A percentile compares a stretch with the other conserved stretches of the same genome.
phyloP scores from a whole-genome alignment of 2,113 vertebrate species.

The Poeciliopsis prolifica region DNA sequence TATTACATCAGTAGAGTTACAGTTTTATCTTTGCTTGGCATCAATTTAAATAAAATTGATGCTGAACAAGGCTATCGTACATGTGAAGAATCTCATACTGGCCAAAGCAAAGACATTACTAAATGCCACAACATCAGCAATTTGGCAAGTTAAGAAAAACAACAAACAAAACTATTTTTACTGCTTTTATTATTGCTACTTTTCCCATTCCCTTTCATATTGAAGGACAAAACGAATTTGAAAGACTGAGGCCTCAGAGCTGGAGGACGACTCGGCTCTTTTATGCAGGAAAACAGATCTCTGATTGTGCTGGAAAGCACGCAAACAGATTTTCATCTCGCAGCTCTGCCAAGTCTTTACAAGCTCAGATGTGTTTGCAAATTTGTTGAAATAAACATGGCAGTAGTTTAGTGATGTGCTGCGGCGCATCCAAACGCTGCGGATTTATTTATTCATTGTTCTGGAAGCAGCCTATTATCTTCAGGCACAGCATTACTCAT shows the following conservation, averaged over 20 bases:
- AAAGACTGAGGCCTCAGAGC: background rate
- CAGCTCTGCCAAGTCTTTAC: conserved; percentile 22
- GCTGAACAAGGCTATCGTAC: too few species aligned
- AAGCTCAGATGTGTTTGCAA: background rate
- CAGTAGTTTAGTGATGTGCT: background rate
- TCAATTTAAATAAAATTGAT: too few species aligned
- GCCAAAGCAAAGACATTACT: background rate
- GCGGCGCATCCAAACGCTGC: background rate
- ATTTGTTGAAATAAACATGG: conserved; percentile 2
- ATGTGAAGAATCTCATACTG: background rate
- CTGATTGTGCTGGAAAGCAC: conserved; percentile 37
- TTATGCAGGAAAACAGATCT: conserved; percentile 31
- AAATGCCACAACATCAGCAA: background rate
- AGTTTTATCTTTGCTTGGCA: too few species aligned
- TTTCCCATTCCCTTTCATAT: conserved; percentile 13
- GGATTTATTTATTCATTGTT: background rate
- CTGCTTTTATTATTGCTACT: too few species aligned
- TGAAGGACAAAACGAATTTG: conserved; percentile 31
- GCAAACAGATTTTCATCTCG: conserved; percentile 19
- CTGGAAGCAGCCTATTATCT: background rate
- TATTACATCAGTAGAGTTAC: too few species aligned
- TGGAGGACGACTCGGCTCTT: conserved; percentile 18
- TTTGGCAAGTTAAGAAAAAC: background rate
- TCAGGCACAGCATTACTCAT: background rate
- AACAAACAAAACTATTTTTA: too few species aligned